Base-by-base conservation (phyloP, 1,140 invertebrate species). In the Papilio xuthus region DNA sequence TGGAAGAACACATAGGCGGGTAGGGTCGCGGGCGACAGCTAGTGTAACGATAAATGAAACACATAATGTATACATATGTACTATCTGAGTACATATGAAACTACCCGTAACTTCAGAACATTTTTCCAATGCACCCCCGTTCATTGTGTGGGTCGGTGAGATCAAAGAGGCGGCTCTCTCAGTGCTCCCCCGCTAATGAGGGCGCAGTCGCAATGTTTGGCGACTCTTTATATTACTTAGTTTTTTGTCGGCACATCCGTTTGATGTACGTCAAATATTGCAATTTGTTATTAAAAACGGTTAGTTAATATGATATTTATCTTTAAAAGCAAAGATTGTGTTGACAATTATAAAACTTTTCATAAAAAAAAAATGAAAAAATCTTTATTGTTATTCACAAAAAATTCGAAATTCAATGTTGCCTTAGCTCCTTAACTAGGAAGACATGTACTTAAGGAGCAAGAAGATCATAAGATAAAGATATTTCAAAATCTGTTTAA, bases 171-270 rank as follows among this genome's bases (percentile, higher is more conserved):
- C 23, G 37, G 60, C 20, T 60, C 28, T 77, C 18, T 69, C 76
- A 79, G 60, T 13, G 23, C 60, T 28, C 60, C 60, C 60, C 44
- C 72, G 28, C 72, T 79, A 79, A 79, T 79, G 78, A 79, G 78
- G 44, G 72, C 67, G 77, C 60, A 32, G 60, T 20, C 53, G n/a
- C 23, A 67, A 67, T 67, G 60, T 67, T 67, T 67, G 60, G 26
- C 26, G 60, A 67, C 60, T 67, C 60, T 28, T 67, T 67, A 67
- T 67, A 28, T 67, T 15, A 26, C 60, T 67, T 67, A 67, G 60
- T 67, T 67, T 67, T 37, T 67, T 67, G 60, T 67, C 60, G 60
- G 60, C 60, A 32, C 60, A 67, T 67, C 26, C 60, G 60, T 67
- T 67, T 67, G 60, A 67, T 67, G 60, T 67, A 28, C 60, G 23